These are phyloP conservation scores for Dendrolimus punctatus DNA, from an alignment of 1,140 invertebrate genomes.

Conservation along the genomic window DNA sequence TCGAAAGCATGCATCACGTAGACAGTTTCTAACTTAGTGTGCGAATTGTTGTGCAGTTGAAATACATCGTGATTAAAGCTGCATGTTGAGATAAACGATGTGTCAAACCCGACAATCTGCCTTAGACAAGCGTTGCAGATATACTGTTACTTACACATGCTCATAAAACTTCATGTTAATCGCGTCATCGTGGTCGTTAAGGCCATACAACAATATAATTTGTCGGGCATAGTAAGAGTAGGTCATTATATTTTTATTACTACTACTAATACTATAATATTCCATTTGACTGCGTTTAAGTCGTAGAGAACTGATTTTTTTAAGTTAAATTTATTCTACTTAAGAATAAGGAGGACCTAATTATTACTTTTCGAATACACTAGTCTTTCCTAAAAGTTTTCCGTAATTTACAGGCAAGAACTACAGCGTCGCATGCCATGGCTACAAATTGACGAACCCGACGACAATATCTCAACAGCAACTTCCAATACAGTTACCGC, in stretches of 20 bases:
- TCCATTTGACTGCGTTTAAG: neutral
- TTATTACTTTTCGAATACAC: too few relatives aligned
- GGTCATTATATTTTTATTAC: neutral
- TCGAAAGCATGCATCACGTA: too few relatives aligned
- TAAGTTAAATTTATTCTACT: slow-evolving; percentile 9
- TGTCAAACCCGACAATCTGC: too few relatives aligned
- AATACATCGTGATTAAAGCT: neutral
- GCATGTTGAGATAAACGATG: neutral
- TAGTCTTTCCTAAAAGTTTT: too few relatives aligned
- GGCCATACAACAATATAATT: too few relatives aligned
- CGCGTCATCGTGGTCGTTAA: too few relatives aligned
- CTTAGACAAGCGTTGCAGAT: too few relatives aligned
- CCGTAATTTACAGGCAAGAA: slow-evolving; percentile 51
- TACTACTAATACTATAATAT: neutral
- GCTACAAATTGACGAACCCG: slow-evolving; percentile 68
- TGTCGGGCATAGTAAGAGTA: too few relatives aligned
- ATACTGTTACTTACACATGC: too few relatives aligned
- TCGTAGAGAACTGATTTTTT: neutral
- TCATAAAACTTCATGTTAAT: too few relatives aligned
- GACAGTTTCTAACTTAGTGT: neutral
- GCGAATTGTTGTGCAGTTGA: neutral
- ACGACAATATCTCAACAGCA: slow-evolving; percentile 52
- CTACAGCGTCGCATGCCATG: slow-evolving; percentile 65
- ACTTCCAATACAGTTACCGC: slow-evolving; percentile 43
- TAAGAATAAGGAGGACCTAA: neutral